Base-by-base conservation (phyloP, 2,113 vertebrate genomes). In the Zosterops pallidus region DNA sequence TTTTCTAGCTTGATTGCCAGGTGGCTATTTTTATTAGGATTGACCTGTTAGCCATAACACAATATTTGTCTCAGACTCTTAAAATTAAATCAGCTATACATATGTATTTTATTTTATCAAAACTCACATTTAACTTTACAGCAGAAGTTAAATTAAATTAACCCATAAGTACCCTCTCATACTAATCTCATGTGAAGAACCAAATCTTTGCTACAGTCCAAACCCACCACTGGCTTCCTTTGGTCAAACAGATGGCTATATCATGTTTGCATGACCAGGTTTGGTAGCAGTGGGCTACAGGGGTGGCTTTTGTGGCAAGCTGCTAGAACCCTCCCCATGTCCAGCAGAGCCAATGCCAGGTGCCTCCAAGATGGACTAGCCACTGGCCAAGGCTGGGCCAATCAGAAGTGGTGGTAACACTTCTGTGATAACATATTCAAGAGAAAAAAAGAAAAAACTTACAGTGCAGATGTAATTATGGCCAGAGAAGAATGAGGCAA, bases 1-100 rank as follows among this genome's bases (percentile, higher is more conserved):
- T 59, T 78, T 90, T 81, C 60, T 70, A 37, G 75, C 46, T 86
- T 92, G 65, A 91, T 92, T 90, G 86, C 65, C 90, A 97, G 62
- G 94, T 75, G 52, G 50, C 64, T 86, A 87, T 69, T 68, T 96
- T 94, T 97, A 94, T 96, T 93, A 92, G 50, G 52, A 96, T 90
- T 97, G 85, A 94, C 79, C 67, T 95, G 84, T 90, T 83, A 97
- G 39, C 44, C 46, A 75, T 79, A 67, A 77, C 86, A 84, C n/a
- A 83, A 68, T 67, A 80, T 84, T 77, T 94, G 16, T 53, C 56
- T 94, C 47, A 88, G 65, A 46, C 26, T 57, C 41, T 90, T 35
- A 94, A 95, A 96, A 89, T 83, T 84, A 93, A 92, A 94, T 71
- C 42, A 86, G 42, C 83, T 81, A 28, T 16, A 41, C 22, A 67